Evolutionary conservation across 2,888 invertebrate genomes (phyloP).

Genomic region (Calameuta idolon): DNA sequence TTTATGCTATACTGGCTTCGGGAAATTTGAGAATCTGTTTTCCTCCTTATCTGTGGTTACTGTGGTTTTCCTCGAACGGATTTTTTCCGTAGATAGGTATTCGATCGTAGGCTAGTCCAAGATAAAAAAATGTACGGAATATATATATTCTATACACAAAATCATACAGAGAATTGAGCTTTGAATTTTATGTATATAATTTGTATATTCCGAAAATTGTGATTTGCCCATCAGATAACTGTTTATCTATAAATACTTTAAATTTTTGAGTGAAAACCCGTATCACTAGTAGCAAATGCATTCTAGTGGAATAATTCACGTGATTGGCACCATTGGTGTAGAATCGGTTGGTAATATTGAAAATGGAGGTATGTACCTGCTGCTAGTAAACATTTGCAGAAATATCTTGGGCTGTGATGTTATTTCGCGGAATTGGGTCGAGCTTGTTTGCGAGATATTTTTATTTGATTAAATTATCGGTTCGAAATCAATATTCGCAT

Average conservation of each 20-base stretch:
- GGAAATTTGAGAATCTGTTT: too few relatives aligned
- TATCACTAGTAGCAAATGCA: not conserved
- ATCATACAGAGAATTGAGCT: not conserved
- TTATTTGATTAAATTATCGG: not conserved
- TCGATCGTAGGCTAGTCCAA: too few relatives aligned
- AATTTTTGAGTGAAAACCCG: not conserved
- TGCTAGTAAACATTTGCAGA: not conserved
- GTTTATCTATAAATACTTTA: not conserved
- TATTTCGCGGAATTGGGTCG: not conserved
- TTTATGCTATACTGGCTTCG: too few relatives aligned
- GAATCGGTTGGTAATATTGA: not conserved
- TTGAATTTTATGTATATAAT: not conserved
- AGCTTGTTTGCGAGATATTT: not conserved
- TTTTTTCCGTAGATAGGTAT: too few relatives aligned
- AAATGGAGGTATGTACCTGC: not conserved
- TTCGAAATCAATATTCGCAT: conserved; percentile 11
- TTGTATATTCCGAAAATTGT: not conserved
- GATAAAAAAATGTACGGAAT: too few relatives aligned
- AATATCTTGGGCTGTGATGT: not conserved
- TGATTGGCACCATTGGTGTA: not conserved
- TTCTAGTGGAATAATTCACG: not conserved
- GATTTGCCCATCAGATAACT: too few relatives aligned
- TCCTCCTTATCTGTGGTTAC: too few relatives aligned
- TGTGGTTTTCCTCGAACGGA: too few relatives aligned
- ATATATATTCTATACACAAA: not conserved